These are phyloP conservation scores for Pongo pygmaeus DNA, from an alignment of 2,113 vertebrate genomes.

Conservation along the genomic window DNA sequence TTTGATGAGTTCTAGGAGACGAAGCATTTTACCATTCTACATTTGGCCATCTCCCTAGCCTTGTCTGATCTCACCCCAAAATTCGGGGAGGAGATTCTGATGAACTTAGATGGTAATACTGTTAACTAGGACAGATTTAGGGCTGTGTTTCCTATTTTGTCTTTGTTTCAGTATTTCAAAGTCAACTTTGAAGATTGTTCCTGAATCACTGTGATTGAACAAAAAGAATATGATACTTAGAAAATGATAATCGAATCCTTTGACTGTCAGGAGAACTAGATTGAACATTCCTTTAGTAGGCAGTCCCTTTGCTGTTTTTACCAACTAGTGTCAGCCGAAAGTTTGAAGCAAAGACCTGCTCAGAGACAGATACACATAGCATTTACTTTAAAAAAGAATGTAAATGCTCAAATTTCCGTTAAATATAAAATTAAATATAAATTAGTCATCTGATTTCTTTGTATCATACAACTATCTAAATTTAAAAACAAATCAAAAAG, in stretches of 20 bases:
- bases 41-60: background rate
- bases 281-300: slow-evolving; percentile 72
- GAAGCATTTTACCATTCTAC: slow-evolving; percentile 65
- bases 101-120: slow-evolving; percentile 63
- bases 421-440: background rate
- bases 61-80: background rate
- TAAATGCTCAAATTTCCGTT: background rate
- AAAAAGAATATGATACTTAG: slow-evolving; percentile 70
- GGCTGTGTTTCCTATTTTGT: slow-evolving; percentile 68
- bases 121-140: slow-evolving; percentile 70
- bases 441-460: background rate
- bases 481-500: background rate
- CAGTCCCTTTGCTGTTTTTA: slow-evolving; percentile 44
- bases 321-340: background rate
- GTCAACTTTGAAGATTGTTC: slow-evolving; percentile 67
- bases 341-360: slow-evolving; percentile 46
- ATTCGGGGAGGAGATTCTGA: background rate
- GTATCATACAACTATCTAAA: background rate
- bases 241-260: slow-evolving; percentile 79
- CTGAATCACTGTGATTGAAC: slow-evolving; percentile 66
- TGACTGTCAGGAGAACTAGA: slow-evolving; percentile 73
- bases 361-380: slow-evolving; percentile 7
- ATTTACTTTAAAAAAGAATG: background rate
- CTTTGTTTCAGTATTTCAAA: slow-evolving; percentile 63
- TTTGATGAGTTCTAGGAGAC: slow-evolving; percentile 68